These are phyloP conservation scores for Cancer borealis DNA, from an alignment of 2,888 invertebrate species.

Conservation along the genomic window DNA sequence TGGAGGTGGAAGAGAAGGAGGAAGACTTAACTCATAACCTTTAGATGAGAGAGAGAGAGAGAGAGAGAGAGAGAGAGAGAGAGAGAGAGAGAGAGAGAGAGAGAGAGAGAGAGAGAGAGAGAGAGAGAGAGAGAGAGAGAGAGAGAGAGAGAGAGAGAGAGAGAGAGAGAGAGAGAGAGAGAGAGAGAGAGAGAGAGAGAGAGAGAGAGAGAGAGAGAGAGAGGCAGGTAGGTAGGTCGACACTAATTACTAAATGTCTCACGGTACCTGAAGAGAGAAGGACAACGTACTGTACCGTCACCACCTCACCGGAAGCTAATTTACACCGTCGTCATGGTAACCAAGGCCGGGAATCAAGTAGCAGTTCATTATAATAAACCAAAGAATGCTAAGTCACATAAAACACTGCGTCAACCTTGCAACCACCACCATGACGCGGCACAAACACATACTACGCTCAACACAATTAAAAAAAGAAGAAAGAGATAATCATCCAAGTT, in stretches of 20 bases:
- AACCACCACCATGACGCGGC: background rate
- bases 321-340: background rate
- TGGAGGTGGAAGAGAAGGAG: background rate
- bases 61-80: too few relatives aligned
- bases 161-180: too few relatives aligned
- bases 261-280: background rate
- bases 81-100: background rate
- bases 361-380: background rate
- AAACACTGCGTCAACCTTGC: background rate
- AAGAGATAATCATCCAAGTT: background rate
- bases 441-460: background rate
- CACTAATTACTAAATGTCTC: background rate
- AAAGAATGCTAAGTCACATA: conserved; percentile 15
- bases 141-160: background rate
- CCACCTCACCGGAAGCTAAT: conserved; percentile 1
- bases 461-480: background rate
- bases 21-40: too few relatives aligned
- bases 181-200: background rate
- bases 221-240: background rate
- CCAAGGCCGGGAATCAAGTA: background rate
- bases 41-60: background rate
- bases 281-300: background rate
- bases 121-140: too few relatives aligned
- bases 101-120: background rate
- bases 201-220: conserved; percentile 42